A percentile compares a stretch with the other conserved stretches of the same genome.
These are phyloP conservation scores for Actinia equina DNA, from an alignment of 64 coral and sea anemone genomes.

Conservation along the genomic window DNA sequence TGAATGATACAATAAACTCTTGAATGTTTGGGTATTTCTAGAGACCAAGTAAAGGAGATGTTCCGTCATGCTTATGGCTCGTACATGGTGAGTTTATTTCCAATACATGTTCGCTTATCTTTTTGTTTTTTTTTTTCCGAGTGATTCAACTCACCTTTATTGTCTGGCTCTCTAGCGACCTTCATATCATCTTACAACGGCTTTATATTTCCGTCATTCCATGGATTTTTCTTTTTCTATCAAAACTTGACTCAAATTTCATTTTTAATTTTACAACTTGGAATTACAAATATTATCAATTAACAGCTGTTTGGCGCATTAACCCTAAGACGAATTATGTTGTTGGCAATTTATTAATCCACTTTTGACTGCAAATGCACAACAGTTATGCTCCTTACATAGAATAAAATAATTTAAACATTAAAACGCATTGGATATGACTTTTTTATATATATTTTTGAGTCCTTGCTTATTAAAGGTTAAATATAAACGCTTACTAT, in stretches of 20 bases:
- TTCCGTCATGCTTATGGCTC: slow-evolving; percentile 96
- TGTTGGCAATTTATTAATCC: too few species aligned
- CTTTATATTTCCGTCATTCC: background rate
- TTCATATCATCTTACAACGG: background rate
- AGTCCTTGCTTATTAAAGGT: too few species aligned
- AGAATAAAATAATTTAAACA: too few species aligned
- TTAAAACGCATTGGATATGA: too few species aligned
- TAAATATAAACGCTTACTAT: too few species aligned
- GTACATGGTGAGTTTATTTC: slow-evolving; percentile 82
- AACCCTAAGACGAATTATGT: too few species aligned
- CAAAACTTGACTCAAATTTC: background rate
- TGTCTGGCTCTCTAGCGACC: background rate
- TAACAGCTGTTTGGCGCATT: too few species aligned
- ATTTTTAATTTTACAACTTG: background rate
- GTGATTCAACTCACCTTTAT: slow-evolving; percentile 7
- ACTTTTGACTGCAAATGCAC: too few species aligned
- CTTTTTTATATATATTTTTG: too few species aligned
- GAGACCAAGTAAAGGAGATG: slow-evolving; percentile 94
- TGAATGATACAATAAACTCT: background rate
- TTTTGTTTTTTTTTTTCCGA: background rate
- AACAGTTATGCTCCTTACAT: too few species aligned
- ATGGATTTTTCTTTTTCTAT: background rate
- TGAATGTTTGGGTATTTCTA: slow-evolving; percentile 17
- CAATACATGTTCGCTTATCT: background rate
- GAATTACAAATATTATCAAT: too few species aligned